phyloP scores from a whole-genome alignment of 2,113 vertebrate species.

The Chloropsis hardwickii region DNA sequence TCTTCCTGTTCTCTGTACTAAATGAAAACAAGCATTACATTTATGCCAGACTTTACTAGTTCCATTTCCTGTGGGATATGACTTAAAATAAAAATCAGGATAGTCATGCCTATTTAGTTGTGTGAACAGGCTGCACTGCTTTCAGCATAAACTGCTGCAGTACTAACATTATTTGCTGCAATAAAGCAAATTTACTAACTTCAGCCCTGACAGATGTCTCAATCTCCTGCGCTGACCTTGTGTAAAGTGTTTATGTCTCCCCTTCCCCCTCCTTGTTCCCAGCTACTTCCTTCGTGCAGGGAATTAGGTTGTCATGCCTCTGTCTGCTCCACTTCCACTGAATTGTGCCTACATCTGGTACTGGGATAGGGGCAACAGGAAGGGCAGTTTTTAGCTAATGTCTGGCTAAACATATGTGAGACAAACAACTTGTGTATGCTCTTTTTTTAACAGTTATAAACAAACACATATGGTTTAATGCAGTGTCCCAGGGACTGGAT shows the following conservation, averaged over 20 bases:
- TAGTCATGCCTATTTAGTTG: not conserved
- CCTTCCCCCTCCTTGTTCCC: not conserved
- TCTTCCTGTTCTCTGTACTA: not conserved
- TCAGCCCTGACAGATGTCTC: conserved; percentile 55
- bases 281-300: not conserved
- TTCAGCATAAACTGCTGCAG: conserved; percentile 37
- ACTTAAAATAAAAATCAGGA: conserved; percentile 24
- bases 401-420: conserved; percentile 4
- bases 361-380: conserved; percentile 47
- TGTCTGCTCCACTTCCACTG: conserved; percentile 55
- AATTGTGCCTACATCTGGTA: conserved; percentile 24
- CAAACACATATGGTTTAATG: conserved; percentile 14
- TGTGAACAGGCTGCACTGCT: conserved; percentile 26
- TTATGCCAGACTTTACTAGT: conserved; percentile 9
- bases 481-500: not conserved
- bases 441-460: not conserved
- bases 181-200: conserved; percentile 29
- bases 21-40: conserved; percentile 25
- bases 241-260: not conserved
- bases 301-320: conserved; percentile 53
- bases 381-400: conserved; percentile 42
- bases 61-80: conserved; percentile 13
- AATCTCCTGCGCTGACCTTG: conserved; percentile 52
- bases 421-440: conserved; percentile 24
- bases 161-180: conserved; percentile 22